Evolutionary conservation across 2,797 vertebrate species (phyloP).

Genomic region (Ctenopoma kingsleyae): DNA sequence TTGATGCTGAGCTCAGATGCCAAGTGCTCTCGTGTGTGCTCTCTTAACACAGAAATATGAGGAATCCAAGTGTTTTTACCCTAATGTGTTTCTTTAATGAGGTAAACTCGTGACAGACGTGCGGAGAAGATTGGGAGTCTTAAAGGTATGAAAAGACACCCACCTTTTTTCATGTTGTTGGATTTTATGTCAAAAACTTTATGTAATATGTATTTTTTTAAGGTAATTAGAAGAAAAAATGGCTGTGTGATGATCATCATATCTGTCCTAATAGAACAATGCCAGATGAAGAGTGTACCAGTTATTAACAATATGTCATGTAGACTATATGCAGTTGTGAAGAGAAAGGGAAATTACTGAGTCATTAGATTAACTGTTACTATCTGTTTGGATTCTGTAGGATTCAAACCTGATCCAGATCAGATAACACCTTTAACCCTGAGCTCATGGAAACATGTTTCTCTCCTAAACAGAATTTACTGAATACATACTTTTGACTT

Average conservation of each 20-base stretch:
- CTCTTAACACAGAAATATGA: slow-evolving; percentile 16
- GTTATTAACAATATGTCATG: not conserved
- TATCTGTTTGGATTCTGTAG: slow-evolving; percentile 25
- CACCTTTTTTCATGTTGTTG: not conserved
- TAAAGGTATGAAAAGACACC: slow-evolving; percentile 2
- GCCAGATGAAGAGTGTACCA: not conserved
- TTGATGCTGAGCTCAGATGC: slow-evolving; percentile 10
- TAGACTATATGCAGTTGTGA: not conserved
- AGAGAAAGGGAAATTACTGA: slow-evolving; percentile 20
- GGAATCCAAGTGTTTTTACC: slow-evolving; percentile 18
- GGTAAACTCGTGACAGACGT: slow-evolving; percentile 3
- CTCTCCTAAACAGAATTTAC: slow-evolving; percentile 1
- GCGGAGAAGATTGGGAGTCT: slow-evolving; percentile 4
- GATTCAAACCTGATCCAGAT: slow-evolving; percentile 42
- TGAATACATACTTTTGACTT: not conserved
- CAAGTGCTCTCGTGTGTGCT: slow-evolving; percentile 21
- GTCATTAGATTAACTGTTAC: slow-evolving; percentile 22
- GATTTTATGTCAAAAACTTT: slow-evolving; percentile 4
- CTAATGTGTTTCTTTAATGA: slow-evolving; percentile 39
- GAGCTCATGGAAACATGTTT: slow-evolving; percentile 49
- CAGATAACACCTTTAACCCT: slow-evolving; percentile 33
- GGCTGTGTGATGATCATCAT: not conserved
- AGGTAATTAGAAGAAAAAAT: not conserved
- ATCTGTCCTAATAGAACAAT: not conserved
- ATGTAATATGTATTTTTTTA: not conserved